A percentile compares a stretch with the other conserved stretches of the same genome.
These are phyloP conservation scores for Drosophila auraria DNA, from an alignment of 1,140 invertebrate species.

Conservation along the genomic window DNA sequence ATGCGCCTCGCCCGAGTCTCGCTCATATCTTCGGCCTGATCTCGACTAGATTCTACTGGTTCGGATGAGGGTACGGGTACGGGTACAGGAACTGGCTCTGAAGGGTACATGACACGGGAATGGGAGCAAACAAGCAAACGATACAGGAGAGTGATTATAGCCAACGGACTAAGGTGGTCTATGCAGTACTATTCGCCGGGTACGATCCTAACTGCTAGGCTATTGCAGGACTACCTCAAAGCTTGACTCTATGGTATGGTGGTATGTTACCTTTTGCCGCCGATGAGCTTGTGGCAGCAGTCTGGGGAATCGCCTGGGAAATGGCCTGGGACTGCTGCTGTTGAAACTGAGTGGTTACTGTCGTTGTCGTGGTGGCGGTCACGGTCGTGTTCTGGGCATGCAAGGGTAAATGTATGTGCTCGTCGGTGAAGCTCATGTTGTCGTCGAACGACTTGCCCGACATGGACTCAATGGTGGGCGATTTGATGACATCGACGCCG, in stretches of 20 bases:
- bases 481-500: slow-evolving; percentile 84
- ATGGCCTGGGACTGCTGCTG: slow-evolving; percentile 58
- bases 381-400: slow-evolving; percentile 59
- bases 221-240: slow-evolving; percentile 52
- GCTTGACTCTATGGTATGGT: slow-evolving; percentile 36
- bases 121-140: slow-evolving; percentile 66
- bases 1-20: slow-evolving; percentile 83
- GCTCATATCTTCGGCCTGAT: slow-evolving; percentile 76
- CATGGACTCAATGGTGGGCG: slow-evolving; percentile 85
- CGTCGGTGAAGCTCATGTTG: slow-evolving; percentile 83
- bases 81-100: slow-evolving; percentile 21
- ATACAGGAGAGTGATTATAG: slow-evolving; percentile 64
- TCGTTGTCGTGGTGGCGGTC: slow-evolving; percentile 51
- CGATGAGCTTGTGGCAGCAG: slow-evolving; percentile 52
- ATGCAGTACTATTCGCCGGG: slow-evolving; percentile 22
- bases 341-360: slow-evolving; percentile 63
- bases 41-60: slow-evolving; percentile 59
- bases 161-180: slow-evolving; percentile 60
- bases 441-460: slow-evolving; percentile 85
- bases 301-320: slow-evolving; percentile 37
- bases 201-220: slow-evolving; percentile 47
- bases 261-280: slow-evolving; percentile 69
- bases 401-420: slow-evolving; percentile 76
- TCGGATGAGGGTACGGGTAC: background rate
- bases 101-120: slow-evolving; percentile 35